These are phyloP conservation scores for Papilio helenus DNA, from an alignment of 1,140 invertebrate species.

Conservation along the genomic window DNA sequence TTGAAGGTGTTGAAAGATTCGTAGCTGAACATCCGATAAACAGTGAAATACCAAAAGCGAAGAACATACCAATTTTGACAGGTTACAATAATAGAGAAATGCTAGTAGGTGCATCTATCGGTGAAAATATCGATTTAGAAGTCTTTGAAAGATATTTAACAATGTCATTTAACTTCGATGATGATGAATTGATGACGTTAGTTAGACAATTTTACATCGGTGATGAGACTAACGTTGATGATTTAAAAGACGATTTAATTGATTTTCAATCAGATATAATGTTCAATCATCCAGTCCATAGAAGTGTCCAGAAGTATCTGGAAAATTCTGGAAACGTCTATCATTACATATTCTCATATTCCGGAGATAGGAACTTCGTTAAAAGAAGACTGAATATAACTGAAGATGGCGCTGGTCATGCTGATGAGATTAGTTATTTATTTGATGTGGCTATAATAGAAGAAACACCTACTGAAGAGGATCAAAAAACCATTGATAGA, in stretches of 20 bases:
- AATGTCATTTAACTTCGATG: slow-evolving; percentile 13
- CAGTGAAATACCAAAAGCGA: background rate
- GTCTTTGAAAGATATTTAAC: slow-evolving; percentile 1
- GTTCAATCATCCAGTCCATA: slow-evolving; percentile 46
- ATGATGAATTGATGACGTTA: background rate
- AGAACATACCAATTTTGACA: slow-evolving; percentile 1
- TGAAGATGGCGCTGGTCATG: slow-evolving; percentile 47
- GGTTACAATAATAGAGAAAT: slow-evolving; percentile 14
- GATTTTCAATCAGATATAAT: slow-evolving; percentile 46
- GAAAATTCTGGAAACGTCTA: slow-evolving; percentile 44
- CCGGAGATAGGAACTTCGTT: slow-evolving; percentile 47
- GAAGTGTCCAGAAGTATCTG: slow-evolving; percentile 47
- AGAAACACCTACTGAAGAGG: slow-evolving; percentile 41
- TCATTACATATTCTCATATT: slow-evolving; percentile 54
- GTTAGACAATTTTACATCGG: slow-evolving; percentile 43
- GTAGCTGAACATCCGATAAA: background rate
- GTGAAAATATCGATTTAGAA: background rate
- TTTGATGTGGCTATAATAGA: slow-evolving; percentile 49
- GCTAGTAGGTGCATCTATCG: background rate
- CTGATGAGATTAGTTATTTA: slow-evolving; percentile 55
- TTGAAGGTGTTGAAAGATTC: slow-evolving; percentile 14
- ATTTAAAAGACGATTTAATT: background rate
- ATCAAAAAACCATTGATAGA: slow-evolving; percentile 54
- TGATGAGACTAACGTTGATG: slow-evolving; percentile 32
- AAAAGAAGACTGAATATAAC: slow-evolving; percentile 44